Evolutionary conservation across 92 coral and sea anemone genomes (phyloP).

Genomic region (Palythoa heliodiscus): DNA sequence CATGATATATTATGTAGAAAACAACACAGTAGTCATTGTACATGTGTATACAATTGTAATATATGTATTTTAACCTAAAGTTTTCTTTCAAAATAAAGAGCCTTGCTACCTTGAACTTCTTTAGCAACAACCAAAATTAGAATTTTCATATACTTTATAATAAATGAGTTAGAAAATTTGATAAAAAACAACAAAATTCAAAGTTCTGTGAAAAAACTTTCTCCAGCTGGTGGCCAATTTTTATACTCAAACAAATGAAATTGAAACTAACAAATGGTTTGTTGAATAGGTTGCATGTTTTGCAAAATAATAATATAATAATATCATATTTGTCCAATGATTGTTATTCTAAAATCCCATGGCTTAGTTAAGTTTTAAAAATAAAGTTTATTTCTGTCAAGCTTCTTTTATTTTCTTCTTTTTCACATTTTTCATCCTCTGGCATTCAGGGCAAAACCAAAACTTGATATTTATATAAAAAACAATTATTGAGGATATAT

Average conservation of each 20-base stretch:
- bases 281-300: too few species aligned
- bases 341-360: too few species aligned
- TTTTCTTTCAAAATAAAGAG: neutral
- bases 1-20: neutral
- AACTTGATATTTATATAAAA: too few species aligned
- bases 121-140: constrained; percentile 14
- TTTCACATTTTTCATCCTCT: constrained; percentile 12
- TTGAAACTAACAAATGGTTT: too few species aligned
- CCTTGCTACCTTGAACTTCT: constrained; percentile 2
- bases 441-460: constrained; percentile 58
- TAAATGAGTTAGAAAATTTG: neutral
- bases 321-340: too few species aligned
- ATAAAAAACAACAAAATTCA: too few species aligned
- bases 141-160: constrained; percentile 1
- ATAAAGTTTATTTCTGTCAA: neutral
- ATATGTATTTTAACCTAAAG: neutral
- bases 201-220: neutral
- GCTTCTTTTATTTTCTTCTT: neutral
- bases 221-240: too few species aligned
- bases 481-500: too few species aligned
- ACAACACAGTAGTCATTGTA: constrained; percentile 5
- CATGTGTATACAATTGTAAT: neutral
- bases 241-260: too few species aligned
- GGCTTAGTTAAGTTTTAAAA: too few species aligned
- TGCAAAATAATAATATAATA: too few species aligned